A percentile compares a stretch with the other conserved stretches of the same genome.
Evolutionary conservation across 1,140 invertebrate species (phyloP).

Genomic region (Caenorhabditis latens): DNA sequence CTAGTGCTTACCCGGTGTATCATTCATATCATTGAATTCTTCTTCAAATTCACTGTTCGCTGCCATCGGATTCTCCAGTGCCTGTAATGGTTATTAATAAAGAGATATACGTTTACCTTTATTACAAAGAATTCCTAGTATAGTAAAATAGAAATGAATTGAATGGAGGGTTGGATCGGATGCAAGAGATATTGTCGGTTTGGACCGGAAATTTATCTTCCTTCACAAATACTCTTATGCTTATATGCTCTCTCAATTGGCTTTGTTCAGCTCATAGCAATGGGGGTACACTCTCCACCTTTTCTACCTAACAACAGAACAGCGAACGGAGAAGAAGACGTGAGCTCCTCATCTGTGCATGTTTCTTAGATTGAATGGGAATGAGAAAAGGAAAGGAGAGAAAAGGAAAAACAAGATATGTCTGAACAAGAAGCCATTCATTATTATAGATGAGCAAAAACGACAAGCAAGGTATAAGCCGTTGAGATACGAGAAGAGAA

Average conservation of each 20-base stretch:
- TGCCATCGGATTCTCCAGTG: slow-evolving; percentile 21
- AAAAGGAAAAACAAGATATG: not conserved
- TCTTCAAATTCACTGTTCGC: not conserved
- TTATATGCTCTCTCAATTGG: not conserved
- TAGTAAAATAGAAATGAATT: not conserved
- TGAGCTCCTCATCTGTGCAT: not conserved
- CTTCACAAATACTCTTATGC: not conserved
- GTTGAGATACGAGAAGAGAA: not conserved
- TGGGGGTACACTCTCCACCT: not conserved
- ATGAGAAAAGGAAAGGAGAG: not conserved
- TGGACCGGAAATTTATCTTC: no score
- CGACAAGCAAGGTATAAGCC: not conserved
- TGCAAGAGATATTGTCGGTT: no score
- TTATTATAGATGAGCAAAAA: slow-evolving; percentile 10
- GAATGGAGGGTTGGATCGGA: no score
- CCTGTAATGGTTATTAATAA: not conserved
- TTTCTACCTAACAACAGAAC: slow-evolving; percentile 13
- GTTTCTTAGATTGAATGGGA: slow-evolving; percentile 5
- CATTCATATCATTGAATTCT: slow-evolving; percentile 6
- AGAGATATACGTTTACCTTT: not conserved
- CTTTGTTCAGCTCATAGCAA: not conserved
- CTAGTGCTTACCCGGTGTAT: not conserved
- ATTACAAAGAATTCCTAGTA: no score
- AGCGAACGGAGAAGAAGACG: not conserved
- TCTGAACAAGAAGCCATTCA: not conserved